A percentile compares a stretch with the other conserved stretches of the same genome.
Conservation (phyloP, 2,888 invertebrate genomes). For the Apodemia hepburni region DNA sequence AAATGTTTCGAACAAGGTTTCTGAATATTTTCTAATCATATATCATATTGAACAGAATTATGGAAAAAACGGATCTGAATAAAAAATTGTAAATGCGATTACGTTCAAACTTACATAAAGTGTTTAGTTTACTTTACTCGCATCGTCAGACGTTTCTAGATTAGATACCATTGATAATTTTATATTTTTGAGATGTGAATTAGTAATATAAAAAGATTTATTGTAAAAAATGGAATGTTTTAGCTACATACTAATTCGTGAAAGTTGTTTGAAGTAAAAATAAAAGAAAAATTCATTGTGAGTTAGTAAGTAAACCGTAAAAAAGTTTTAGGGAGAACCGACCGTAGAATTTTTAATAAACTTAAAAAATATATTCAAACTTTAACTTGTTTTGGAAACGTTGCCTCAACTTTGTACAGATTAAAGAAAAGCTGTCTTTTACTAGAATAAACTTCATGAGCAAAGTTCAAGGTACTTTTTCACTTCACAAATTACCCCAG, state of each 20-base stretch:
- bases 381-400: constrained; percentile 10
- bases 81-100: no score
- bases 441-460: neutral
- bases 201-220: no score
- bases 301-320: neutral
- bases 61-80: no score
- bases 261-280: neutral
- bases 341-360: neutral
- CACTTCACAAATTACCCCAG: neutral
- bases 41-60: no score
- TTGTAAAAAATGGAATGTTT: neutral
- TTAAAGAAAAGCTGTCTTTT: neutral
- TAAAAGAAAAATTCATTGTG: neutral
- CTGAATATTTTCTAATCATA: no score
- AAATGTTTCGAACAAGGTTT: no score
- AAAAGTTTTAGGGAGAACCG: neutral
- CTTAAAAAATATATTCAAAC: constrained; percentile 6
- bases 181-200: no score
- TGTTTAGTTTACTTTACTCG: no score
- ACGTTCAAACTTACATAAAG: no score
- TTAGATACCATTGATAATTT: no score
- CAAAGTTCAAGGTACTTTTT: neutral
- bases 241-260: neutral
- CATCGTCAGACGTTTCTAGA: no score
- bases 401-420: neutral